Percentiles rank a stretch among this genome's conserved stretches.
phyloP scores from a whole-genome alignment of 1,140 invertebrate species.

The Drosophila gunungcola region DNA sequence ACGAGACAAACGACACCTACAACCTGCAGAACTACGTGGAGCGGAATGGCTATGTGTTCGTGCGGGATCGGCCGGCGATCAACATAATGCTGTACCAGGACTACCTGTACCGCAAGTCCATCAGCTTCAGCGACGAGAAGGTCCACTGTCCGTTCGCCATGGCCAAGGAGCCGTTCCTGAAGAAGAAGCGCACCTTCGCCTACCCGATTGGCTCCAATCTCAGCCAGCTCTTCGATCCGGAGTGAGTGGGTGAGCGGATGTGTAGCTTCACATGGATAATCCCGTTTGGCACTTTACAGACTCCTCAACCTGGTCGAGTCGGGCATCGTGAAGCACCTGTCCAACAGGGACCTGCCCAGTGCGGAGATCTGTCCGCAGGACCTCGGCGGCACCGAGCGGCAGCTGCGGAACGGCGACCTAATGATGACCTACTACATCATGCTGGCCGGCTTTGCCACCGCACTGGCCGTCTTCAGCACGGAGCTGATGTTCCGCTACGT shows the following conservation, averaged over 20 bases:
- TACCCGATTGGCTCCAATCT: slow-evolving; percentile 88
- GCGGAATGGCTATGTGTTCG: slow-evolving; percentile 87
- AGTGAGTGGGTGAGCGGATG: slow-evolving; percentile 88
- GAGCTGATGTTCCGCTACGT: slow-evolving; percentile 86
- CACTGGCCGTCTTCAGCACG: slow-evolving; percentile 87
- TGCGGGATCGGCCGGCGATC: slow-evolving; percentile 88
- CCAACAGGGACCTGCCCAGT: slow-evolving; percentile 87
- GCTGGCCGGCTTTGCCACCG: slow-evolving; percentile 87
- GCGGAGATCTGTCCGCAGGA: slow-evolving; percentile 92
- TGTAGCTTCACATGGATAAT: neutral
- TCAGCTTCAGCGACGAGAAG: slow-evolving; percentile 86
- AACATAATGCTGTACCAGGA: slow-evolving; percentile 89
- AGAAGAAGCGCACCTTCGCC: slow-evolving; percentile 88
- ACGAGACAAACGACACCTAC: slow-evolving; percentile 77
- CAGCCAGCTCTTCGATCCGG: slow-evolving; percentile 87
- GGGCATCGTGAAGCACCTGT: slow-evolving; percentile 89
- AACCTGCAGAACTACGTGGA: slow-evolving; percentile 85
- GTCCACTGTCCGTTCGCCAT: slow-evolving; percentile 90
- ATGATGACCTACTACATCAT: slow-evolving; percentile 89
- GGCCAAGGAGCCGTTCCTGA: slow-evolving; percentile 88
- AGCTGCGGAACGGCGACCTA: slow-evolving; percentile 88
- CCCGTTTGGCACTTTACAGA: slow-evolving; percentile 85
- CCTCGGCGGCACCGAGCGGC: slow-evolving; percentile 91
- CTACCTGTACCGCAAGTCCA: slow-evolving; percentile 87
- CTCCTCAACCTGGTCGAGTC: slow-evolving; percentile 88